A percentile compares a stretch with the other conserved stretches of the same genome.
phyloP scores from a whole-genome alignment of 1,140 invertebrate genomes.

The Carcinoscorpius rotundicauda region DNA sequence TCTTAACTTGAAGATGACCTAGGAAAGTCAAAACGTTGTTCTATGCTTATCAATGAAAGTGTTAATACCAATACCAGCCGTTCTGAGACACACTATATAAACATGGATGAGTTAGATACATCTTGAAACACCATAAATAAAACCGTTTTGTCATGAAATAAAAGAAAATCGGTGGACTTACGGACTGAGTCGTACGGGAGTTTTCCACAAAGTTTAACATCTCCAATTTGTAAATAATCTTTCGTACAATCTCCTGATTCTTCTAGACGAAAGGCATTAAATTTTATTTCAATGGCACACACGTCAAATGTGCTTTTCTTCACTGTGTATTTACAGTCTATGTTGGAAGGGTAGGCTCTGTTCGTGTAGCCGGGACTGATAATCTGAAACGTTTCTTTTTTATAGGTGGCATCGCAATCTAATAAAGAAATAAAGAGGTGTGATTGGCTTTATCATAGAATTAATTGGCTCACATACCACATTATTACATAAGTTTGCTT shows the following conservation, averaged over 20 bases:
- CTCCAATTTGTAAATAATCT: conserved; percentile 23
- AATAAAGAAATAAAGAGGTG: neutral
- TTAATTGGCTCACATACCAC: neutral
- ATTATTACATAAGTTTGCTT: neutral
- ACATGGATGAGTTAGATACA: neutral
- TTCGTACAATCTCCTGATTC: conserved; percentile 23
- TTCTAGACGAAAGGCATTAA: conserved; percentile 23
- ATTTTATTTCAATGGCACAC: conserved; percentile 25
- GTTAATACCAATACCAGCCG: neutral
- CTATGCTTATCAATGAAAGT: neutral
- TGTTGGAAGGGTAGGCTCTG: conserved; percentile 18
- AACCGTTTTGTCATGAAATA: neutral
- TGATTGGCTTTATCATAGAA: neutral
- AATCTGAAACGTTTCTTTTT: conserved; percentile 18
- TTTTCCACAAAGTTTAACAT: conserved; percentile 23
- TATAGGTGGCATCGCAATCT: conserved; percentile 15
- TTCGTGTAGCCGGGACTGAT: conserved; percentile 21
- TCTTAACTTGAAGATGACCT: neutral
- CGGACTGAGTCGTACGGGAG: conserved; percentile 23
- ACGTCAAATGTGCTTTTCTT: conserved; percentile 20
- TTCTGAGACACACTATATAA: neutral
- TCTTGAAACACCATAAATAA: neutral
- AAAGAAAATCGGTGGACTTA: conserved; percentile 16
- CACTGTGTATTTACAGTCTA: conserved; percentile 22
- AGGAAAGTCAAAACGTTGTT: neutral